A percentile compares a stretch with the other conserved stretches of the same genome.
phyloP scores from a whole-genome alignment of 2,888 invertebrate species.

The Thera britannica region DNA sequence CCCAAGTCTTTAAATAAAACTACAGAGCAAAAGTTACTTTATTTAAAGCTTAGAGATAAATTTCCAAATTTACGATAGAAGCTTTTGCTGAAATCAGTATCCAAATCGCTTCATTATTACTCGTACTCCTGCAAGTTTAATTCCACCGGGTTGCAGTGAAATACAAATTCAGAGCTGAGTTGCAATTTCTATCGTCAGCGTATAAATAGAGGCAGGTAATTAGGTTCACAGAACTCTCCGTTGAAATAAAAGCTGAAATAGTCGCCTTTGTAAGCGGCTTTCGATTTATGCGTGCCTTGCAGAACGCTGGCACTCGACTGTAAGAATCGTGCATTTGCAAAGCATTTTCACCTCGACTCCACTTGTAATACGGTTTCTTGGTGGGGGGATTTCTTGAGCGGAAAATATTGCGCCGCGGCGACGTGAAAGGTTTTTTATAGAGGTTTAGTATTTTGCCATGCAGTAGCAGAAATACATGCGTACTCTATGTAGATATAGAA shows the following conservation, averaged over 20 bases:
- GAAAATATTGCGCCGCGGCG: conserved; percentile 25
- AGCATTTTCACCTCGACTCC: conserved; percentile 47
- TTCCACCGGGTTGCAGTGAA: conserved; percentile 10
- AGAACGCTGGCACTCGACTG: conserved; percentile 31
- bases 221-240: conserved; percentile 43
- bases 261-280: conserved; percentile 64
- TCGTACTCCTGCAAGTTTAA: conserved; percentile 17
- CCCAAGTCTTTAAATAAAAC: no score
- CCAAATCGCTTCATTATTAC: conserved; percentile 25
- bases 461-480: not conserved
- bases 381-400: conserved; percentile 28
- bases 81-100: not conserved
- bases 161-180: conserved; percentile 23
- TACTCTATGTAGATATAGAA: not conserved
- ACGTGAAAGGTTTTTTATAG: conserved; percentile 15
- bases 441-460: conserved; percentile 10
- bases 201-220: conserved; percentile 44
- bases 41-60: not conserved
- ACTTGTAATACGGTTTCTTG: conserved; percentile 32
- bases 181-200: conserved; percentile 33
- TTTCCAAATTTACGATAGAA: not conserved
- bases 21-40: not conserved
- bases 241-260: conserved; percentile 60
- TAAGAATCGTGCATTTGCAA: conserved; percentile 55
- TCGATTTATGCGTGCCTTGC: conserved; percentile 60